Evolutionary conservation across 2,888 invertebrate species (phyloP), one percentile per base, ranked within the genome.

Genomic region (Aphidoletes aphidimyza): DNA sequence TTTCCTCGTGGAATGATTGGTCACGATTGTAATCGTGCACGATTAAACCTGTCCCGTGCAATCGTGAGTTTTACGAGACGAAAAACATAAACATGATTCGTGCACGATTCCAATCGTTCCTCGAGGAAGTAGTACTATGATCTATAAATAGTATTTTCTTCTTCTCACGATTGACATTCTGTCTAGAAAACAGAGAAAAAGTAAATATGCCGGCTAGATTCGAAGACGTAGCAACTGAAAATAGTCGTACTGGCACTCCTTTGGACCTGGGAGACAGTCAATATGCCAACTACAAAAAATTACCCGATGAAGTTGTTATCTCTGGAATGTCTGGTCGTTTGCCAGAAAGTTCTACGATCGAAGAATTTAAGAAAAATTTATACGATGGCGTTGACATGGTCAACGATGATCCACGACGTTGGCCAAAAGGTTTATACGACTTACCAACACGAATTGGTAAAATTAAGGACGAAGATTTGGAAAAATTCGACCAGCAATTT

Each of bases 361-460:
- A 96, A 87, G 98, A 99, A 91, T 98, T 99, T 90, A 95, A 95
- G 88, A 93, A 95, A 88, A 94, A 98, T 90, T 93, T 99, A 85
- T 95, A 97, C 90, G 95, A 95, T 86, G 96, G 97, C 85, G 93
- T 97, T 81, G 98, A 99, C 89, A 94, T 99, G 91, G 94, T 98
- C 86, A 98, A 97, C 42, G 97, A 95, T 87, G 97, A 98, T 89
- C 95, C 94, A 87, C 92, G 97, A 86, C 92, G 98, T 89, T 98
- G 98, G 98, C 93, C 95, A 6, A 22, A 88, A 93, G 95, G 95
- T 45, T 89, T 96, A 9, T 93, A 94, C 89, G 96, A 96, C 19
- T 89, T 97, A 84, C 97, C 97, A 34, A 92, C 93, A 83, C 92
- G 97, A 86, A 93, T 93, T 86, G 97, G 96, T 85, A 97, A 96